Conservation (phyloP, 2,797 vertebrate genomes). For the Podarcis siculus region DNA sequence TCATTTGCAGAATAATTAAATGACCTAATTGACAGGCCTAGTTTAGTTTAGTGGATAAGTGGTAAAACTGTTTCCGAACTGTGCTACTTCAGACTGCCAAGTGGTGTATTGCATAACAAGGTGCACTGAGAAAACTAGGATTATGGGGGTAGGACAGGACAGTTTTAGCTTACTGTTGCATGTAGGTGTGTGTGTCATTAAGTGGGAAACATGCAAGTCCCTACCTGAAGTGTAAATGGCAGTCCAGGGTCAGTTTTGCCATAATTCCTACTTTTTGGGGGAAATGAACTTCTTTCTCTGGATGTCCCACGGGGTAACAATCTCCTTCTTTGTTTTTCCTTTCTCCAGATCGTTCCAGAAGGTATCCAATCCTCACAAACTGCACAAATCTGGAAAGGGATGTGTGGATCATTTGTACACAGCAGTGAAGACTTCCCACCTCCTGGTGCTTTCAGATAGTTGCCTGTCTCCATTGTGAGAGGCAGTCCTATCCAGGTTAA, state of each 20-base stretch:
- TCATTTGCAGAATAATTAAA: neutral
- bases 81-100: too few relatives aligned
- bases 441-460: neutral
- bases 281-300: neutral
- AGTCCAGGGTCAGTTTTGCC: too few relatives aligned
- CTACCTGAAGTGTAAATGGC: neutral
- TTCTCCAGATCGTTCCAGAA: neutral
- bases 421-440: neutral
- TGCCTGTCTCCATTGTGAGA: neutral
- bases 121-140: neutral
- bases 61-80: too few relatives aligned
- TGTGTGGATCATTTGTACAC: neutral
- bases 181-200: neutral
- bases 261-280: too few relatives aligned
- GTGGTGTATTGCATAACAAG: too few relatives aligned
- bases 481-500: neutral
- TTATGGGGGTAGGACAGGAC: neutral
- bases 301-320: neutral
- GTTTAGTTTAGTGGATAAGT: too few relatives aligned
- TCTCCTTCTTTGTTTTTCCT: neutral
- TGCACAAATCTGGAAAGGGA: neutral
- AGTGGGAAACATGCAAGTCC: neutral
- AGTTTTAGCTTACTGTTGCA: neutral
- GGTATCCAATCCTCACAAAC: neutral
- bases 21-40: too few relatives aligned